Conservation (phyloP, 2,113 vertebrate species). For the Apaloderma vittatum region DNA sequence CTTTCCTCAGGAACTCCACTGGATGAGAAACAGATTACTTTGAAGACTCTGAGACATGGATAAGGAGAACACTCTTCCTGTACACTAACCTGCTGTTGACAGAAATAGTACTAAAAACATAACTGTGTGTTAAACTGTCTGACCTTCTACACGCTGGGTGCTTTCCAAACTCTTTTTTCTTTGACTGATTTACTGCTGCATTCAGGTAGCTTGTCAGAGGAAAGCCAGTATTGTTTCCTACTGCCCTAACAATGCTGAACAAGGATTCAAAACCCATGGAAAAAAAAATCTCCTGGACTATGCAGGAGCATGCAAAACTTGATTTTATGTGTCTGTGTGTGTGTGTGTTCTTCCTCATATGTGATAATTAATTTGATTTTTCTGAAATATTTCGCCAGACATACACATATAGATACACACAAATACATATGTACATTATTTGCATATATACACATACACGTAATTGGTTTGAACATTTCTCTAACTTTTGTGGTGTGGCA, state of each 20-base stretch:
- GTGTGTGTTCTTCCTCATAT: neutral
- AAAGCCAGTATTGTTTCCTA: neutral
- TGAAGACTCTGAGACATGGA: neutral
- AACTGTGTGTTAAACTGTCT: neutral
- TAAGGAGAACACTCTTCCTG: neutral
- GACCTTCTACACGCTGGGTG: neutral
- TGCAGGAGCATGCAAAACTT: neutral
- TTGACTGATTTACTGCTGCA: neutral
- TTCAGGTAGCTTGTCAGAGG: neutral
- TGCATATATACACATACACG: neutral
- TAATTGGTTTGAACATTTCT: neutral
- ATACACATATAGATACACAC: neutral
- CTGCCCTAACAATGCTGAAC: neutral
- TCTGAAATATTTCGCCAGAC: neutral
- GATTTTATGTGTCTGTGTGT: rapidly evolving
- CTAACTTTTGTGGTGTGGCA: neutral
- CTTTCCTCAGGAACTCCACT: neutral
- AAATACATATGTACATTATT: neutral
- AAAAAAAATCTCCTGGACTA: neutral
- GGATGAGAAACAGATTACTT: neutral
- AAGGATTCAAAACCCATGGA: neutral
- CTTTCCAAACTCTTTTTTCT: neutral
- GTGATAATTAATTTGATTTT: neutral
- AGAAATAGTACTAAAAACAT: neutral
- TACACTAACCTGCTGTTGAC: neutral